Percentiles rank a stretch among this genome's conserved stretches.
phyloP scores from a whole-genome alignment of 2,797 vertebrate genomes.

The Sternarchorhynchus goeldii region DNA sequence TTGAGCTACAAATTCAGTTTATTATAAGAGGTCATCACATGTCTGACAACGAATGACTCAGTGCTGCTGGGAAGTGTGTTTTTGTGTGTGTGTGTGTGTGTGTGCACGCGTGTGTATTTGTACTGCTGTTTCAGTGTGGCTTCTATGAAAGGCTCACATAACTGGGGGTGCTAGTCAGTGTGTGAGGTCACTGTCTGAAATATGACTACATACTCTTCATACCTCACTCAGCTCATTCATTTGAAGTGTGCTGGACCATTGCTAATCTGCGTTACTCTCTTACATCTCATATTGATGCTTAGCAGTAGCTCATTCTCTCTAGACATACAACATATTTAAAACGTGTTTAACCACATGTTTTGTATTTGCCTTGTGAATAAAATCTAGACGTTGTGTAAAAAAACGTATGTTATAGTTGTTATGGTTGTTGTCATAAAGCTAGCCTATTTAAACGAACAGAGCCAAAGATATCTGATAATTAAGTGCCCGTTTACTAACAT shows the following conservation, averaged over 20 bases:
- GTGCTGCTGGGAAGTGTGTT: slow-evolving; percentile 48
- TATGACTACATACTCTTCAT: slow-evolving; percentile 53
- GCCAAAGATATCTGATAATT: slow-evolving; percentile 66
- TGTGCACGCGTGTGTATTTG: slow-evolving; percentile 11
- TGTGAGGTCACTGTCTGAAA: slow-evolving; percentile 59
- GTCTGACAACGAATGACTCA: slow-evolving; percentile 50
- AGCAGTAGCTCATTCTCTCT: not conserved
- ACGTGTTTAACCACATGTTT: too few relatives aligned
- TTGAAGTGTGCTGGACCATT: slow-evolving; percentile 46
- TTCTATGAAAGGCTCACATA: slow-evolving; percentile 50
- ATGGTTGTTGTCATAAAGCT: not conserved
- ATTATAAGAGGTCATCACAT: slow-evolving; percentile 34
- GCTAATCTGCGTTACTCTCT: slow-evolving; percentile 42
- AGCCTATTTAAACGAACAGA: not conserved
- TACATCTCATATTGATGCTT: slow-evolving; percentile 11
- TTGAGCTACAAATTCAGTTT: slow-evolving; percentile 30
- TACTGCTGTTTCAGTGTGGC: slow-evolving; percentile 27
- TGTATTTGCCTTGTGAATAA: not conserved
- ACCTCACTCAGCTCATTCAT: slow-evolving; percentile 48
- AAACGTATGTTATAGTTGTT: not conserved
- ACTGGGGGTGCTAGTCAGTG: slow-evolving; percentile 52
- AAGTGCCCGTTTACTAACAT: slow-evolving; percentile 64
- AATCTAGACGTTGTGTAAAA: not conserved
- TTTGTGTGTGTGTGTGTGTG: slow-evolving; percentile 30
- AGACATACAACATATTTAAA: slow-evolving; percentile 1